Conservation (phyloP, 2,888 invertebrate genomes). For the Plagodis dolabraria region DNA sequence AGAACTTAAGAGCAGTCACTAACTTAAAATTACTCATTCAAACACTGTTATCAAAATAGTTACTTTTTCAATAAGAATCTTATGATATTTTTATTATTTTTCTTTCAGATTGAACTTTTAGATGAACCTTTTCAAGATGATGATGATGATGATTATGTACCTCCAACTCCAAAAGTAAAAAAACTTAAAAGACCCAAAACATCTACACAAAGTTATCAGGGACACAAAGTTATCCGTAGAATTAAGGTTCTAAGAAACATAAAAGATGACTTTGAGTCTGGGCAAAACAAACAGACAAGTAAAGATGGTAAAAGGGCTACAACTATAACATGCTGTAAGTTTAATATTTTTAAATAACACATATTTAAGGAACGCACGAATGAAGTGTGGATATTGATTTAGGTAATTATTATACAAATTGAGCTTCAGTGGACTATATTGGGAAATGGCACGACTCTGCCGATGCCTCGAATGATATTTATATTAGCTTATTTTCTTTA, state of each 20-base stretch:
- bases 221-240: conserved; percentile 66
- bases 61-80: neutral
- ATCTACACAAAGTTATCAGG: conserved; percentile 65
- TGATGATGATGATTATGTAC: conserved; percentile 74
- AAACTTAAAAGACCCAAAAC: conserved; percentile 57
- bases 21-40: too few relatives aligned
- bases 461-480: too few relatives aligned
- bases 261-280: conserved; percentile 54
- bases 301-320: conserved; percentile 61
- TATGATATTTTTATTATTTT: neutral
- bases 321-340: conserved; percentile 80
- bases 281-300: conserved; percentile 3
- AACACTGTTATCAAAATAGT: neutral
- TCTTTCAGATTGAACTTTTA: conserved; percentile 64
- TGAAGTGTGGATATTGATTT: too few relatives aligned
- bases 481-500: too few relatives aligned
- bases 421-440: too few relatives aligned
- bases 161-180: conserved; percentile 61
- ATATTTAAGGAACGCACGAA: neutral
- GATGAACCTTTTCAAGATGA: conserved; percentile 75
- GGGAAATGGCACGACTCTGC: too few relatives aligned
- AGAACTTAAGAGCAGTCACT: too few relatives aligned
- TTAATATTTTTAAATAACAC: conserved; percentile 1
- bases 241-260: conserved; percentile 67
- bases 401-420: neutral